phyloP scores from a whole-genome alignment of 2,888 invertebrate species.

The Stictocephala bisonia region DNA sequence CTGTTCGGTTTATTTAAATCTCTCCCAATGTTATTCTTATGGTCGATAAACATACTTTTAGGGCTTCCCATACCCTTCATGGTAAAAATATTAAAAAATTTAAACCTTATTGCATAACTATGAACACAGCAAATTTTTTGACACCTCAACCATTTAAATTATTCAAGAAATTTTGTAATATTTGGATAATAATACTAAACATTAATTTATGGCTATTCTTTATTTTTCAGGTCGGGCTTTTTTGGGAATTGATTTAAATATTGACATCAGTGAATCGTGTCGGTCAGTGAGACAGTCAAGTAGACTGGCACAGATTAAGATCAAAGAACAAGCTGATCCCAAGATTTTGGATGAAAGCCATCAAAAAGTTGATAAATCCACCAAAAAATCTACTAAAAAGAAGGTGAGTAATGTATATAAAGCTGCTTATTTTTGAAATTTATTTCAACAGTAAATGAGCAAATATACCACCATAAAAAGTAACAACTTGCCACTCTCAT shows the following conservation, averaged over 20 bases:
- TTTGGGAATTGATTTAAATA: slow-evolving; percentile 23
- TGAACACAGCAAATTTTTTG: too few species aligned
- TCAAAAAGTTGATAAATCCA: slow-evolving; percentile 18
- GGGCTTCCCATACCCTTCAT: too few species aligned
- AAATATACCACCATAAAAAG: neutral
- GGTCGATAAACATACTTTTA: too few species aligned
- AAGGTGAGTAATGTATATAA: slow-evolving; percentile 46
- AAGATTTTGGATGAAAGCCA: slow-evolving; percentile 77
- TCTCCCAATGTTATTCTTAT: too few species aligned
- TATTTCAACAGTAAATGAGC: neutral
- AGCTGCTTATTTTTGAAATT: neutral
- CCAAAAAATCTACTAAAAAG: slow-evolving; percentile 62
- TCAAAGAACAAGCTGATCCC: slow-evolving; percentile 85
- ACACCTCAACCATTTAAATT: too few species aligned
- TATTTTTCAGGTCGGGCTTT: slow-evolving; percentile 33
- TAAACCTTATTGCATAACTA: too few species aligned
- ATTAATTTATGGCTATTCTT: neutral
- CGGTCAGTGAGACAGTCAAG: slow-evolving; percentile 76
- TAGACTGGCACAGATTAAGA: slow-evolving; percentile 88
- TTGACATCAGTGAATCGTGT: slow-evolving; percentile 35
- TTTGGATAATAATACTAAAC: too few species aligned
- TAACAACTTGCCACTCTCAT: neutral
- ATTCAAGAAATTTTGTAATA: too few species aligned
- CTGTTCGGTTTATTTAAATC: too few species aligned
- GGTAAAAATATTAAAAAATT: too few species aligned